Evolutionary conservation across 2,797 vertebrate species (phyloP), one percentile per base, ranked within the genome.

Genomic region (Hippopotamyrus pictus): DNA sequence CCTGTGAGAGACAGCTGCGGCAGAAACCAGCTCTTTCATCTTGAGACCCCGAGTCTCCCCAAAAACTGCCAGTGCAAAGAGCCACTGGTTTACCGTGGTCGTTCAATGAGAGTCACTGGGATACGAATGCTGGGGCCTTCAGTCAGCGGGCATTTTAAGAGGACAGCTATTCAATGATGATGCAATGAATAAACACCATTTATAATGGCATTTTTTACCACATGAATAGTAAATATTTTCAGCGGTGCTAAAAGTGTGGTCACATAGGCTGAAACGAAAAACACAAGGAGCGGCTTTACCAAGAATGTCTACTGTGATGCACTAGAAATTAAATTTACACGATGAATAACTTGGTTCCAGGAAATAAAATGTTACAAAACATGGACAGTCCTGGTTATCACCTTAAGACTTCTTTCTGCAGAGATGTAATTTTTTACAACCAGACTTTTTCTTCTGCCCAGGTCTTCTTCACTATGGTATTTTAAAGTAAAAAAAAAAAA

Each of bases 21-120:
- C 94, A 97, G 97, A 98, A 98, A 97, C 98, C 97, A 98, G 98
- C 98, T 99, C 98, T 99, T 98, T 98, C 97, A 94, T 95, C 97
- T 95, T 95, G 97, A 98, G 97, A 96, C 93, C 93, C 92, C 92
- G 92, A 94, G 93, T 94, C 92, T 92, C 92, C 89, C 90, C 91
- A 19, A 88, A 87, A 91, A 50, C 92, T 89, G 90, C 69, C 89
- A 90, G 89, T 90, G 91, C 88, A 48, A 53, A 85, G 57, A 86
- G 17, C 37, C 37, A 89, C 59, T 48, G 54, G n/a, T 59, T 86
- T 79, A 54, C 59, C 33, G 54, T 29, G 84, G 82, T 57, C 14
- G n/a, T 85, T 37, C 25, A 87, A 29, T 17, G 84, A 25, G 83
- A 76, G 69, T 76, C 69, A 76, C 17, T 37, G 69, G 33, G 69